Base-by-base conservation (phyloP, 1,140 invertebrate species). In the Diploscapter pachys region DNA sequence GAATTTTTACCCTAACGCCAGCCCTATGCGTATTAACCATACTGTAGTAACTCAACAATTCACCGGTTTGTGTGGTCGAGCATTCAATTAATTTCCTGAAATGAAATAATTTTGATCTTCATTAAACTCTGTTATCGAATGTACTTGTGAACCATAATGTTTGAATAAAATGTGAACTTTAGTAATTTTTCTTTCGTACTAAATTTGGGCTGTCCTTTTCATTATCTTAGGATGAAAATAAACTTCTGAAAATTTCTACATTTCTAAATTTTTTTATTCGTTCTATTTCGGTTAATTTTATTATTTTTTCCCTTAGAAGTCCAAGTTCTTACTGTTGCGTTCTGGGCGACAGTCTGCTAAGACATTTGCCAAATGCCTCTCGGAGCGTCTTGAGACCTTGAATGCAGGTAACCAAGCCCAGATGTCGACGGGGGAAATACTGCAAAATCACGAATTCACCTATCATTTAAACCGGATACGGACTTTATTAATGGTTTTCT, bases 391-490 rank as follows among this genome's bases (percentile, higher is more conserved):
- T 56, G 48, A 78, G 63, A 31, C 77, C 77, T 56, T 78, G 77
- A 50, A 78, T 71, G 56, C 77, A 78, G 8, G 77, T 78, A 53
- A 78, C 77, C 6, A 78, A 63, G 3, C 77, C 77, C 4, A 78
- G 77, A 67, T 78, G 77, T 51, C 77, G 74, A 56, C 77, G 77
- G 61, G 77, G 77, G 49, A 78, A 78, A 59, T 78, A 78, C 77
- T 78, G 63, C 50, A 77, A 54, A 68, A 65, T 31, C 31, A 31
- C 31, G 31, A 31, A 50, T 6, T 11, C 9, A 70, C 13, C 52
- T 11, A 55, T 8, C 11, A 11, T 55, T 63, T 8, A 59, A 70
- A 6, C 8, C 8, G 48, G 8, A 31, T 31, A 31, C 31, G 31
- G 31, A 31, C 31, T 31, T 31, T 31, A 31, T 31, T 31, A 31